Evolutionary conservation across 2,888 invertebrate species (phyloP), one percentile per base, ranked within the genome.

Genomic region (Luffia ferchaultella): DNA sequence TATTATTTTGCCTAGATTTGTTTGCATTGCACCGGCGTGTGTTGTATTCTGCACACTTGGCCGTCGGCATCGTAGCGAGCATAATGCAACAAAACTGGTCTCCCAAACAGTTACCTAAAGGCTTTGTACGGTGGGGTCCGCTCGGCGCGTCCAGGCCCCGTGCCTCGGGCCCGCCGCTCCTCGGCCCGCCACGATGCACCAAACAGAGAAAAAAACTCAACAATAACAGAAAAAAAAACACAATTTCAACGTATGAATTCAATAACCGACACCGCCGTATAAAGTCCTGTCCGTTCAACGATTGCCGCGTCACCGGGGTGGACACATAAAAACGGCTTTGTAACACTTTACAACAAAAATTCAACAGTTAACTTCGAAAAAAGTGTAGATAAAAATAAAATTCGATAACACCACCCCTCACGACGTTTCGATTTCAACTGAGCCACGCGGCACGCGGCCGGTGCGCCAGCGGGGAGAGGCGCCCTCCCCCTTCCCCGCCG

Each of bases 181-280:
- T 71, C 72, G 74, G 65, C 72, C 75, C 77, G 78, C 71, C 78
- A 74, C 80, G 79, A 76, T 80, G 78, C 83, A 83, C 83, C 76
- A 80, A 80, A 80, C 79, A 79, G 30, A 12, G 80, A 82, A 68
- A 50, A 49, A 79, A 82, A 80, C 77, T 79, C 64, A 82, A 83
- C 79, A 83, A 83, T 76, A 80, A 83, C 77, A 78, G 49, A 76
- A 82, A 76, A 77, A 62, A 76, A 80, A 79, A 30, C 80, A 76
- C 76, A 76, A 72, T 66, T 7, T 53, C 71, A 74, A 77, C 76
- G 74, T 63, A 73, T 68, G 69, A 82, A 78, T 78, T 73, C 59
- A 67, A 70, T 63, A 68, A 77, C 78, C 74, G 73, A 67, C 75
- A 74, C 76, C 64, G 68, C 63, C 65, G 64, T 70, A 64, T 62